Evolutionary conservation across 2,888 invertebrate genomes (phyloP).

Genomic region (Mythimna pallens): DNA sequence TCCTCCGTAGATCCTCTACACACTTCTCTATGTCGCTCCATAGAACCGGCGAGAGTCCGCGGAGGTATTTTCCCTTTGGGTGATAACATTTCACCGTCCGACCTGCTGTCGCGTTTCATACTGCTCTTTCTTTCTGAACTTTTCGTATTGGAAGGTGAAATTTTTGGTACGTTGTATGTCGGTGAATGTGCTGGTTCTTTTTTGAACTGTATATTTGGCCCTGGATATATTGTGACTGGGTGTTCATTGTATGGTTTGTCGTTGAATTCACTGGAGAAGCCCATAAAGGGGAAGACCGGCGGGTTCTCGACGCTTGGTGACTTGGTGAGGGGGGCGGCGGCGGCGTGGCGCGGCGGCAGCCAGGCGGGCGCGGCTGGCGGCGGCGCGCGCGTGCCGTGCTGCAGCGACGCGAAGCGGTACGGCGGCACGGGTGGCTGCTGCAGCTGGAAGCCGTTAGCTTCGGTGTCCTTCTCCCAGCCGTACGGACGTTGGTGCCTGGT

Average conservation of each 20-base stretch:
- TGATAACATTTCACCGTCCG: slow-evolving; percentile 86
- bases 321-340: slow-evolving; percentile 74
- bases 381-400: slow-evolving; percentile 90
- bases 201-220: slow-evolving; percentile 85
- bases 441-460: slow-evolving; percentile 81
- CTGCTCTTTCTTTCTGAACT: slow-evolving; percentile 80
- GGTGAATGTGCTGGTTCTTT: slow-evolving; percentile 83
- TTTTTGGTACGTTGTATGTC: slow-evolving; percentile 81
- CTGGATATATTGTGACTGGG: slow-evolving; percentile 92
- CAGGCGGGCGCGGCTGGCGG: slow-evolving; percentile 78
- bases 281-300: slow-evolving; percentile 88
- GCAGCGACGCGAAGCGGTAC: slow-evolving; percentile 92
- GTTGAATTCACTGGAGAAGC: slow-evolving; percentile 87
- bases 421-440: slow-evolving; percentile 91
- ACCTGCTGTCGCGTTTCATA: slow-evolving; percentile 81
- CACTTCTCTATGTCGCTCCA: slow-evolving; percentile 95
- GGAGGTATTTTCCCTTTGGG: slow-evolving; percentile 91
- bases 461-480: slow-evolving; percentile 92
- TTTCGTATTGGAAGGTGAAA: slow-evolving; percentile 85
- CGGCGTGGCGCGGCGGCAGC: slow-evolving; percentile 83
- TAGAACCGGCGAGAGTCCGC: slow-evolving; percentile 93
- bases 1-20: slow-evolving; percentile 92
- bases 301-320: slow-evolving; percentile 87
- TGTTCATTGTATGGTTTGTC: slow-evolving; percentile 91
- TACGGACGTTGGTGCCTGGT: slow-evolving; percentile 94